These are phyloP conservation scores for Himalopsyche japonica DNA, from an alignment of 2,888 invertebrate species.

Conservation along the genomic window DNA sequence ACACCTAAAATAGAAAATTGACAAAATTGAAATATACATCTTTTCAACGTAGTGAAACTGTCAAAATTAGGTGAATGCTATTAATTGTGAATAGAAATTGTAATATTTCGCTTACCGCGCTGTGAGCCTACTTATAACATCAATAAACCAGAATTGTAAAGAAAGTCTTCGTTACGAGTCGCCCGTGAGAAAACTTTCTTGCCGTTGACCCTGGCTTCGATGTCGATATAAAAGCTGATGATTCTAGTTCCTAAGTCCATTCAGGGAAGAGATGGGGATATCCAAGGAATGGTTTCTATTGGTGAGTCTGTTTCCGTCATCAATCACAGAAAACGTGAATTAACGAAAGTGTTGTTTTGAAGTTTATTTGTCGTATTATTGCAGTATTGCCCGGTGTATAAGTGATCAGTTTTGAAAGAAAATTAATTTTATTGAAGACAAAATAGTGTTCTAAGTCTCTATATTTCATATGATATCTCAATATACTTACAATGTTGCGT, in stretches of 20 bases:
- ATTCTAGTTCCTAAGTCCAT: conserved; percentile 15
- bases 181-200: conserved; percentile 12
- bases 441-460: too few relatives aligned
- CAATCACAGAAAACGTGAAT: background rate
- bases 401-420: too few relatives aligned
- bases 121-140: background rate
- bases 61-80: background rate
- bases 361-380: background rate
- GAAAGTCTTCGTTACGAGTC: background rate
- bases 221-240: conserved; percentile 34
- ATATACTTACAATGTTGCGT: too few relatives aligned
- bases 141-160: background rate
- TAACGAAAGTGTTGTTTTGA: background rate
- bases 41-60: too few relatives aligned
- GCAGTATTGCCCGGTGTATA: too few relatives aligned
- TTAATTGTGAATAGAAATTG: background rate
- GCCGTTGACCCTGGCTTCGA: conserved; percentile 27
- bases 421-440: too few relatives aligned
- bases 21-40: too few relatives aligned
- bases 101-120: background rate
- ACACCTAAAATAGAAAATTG: too few relatives aligned
- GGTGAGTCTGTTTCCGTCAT: conserved; percentile 13
- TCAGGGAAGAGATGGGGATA: conserved; percentile 30
- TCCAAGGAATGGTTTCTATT: conserved; percentile 19
- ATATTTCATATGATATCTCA: too few relatives aligned